Base-by-base conservation (phyloP, 92 coral and sea anemone species). In the Bergia sp. region DNA sequence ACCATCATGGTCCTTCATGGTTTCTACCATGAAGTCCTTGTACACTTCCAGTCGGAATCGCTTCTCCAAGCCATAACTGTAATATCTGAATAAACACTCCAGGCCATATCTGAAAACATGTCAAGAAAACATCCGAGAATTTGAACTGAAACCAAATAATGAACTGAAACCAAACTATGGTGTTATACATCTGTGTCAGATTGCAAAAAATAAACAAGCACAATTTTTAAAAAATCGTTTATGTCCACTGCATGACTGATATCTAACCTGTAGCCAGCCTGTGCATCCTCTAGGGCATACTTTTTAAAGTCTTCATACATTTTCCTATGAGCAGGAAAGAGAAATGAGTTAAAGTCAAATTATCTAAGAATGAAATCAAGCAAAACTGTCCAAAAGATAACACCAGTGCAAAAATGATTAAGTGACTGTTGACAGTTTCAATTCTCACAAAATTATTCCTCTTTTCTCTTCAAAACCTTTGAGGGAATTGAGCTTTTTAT, bases 31-130 rank as follows among this genome's bases (percentile, higher is more conserved):
- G 91, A 96, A 96, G 89, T 96, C 99, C 82, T 92, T 91, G 92
- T 95, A 95, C 77, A 96, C 80, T 75, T 96, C 99, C 57, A 93
- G 85, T 81, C 96, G 92, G 79, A 94, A 96, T 86, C 90, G 96
- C 91, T 89, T 96, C 89, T 96, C 99, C 61, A 96, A 89, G 64
- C 99, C 99, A 64, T 96, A 96, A 86, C 99, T 96, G 90, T 92
- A 96, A 87, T 75, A 96, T 73, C 99, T 91, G 79, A 96, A 96
- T 84, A 96, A 92, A 79, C 99, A 96, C 92, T 96, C 99, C 78
- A 96, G 43, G 47, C 99, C 99, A 86, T 96, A 96, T 82, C 99
- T 96, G 71, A 42, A 74, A 77, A 79, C 37, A 18, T 9, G 6
- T 13, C 37, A 21, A 36, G 83, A 21, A 29, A 53, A 53, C 58